phyloP scores from a whole-genome alignment of 2,113 vertebrate species.

The Probosciger aterrimus region DNA sequence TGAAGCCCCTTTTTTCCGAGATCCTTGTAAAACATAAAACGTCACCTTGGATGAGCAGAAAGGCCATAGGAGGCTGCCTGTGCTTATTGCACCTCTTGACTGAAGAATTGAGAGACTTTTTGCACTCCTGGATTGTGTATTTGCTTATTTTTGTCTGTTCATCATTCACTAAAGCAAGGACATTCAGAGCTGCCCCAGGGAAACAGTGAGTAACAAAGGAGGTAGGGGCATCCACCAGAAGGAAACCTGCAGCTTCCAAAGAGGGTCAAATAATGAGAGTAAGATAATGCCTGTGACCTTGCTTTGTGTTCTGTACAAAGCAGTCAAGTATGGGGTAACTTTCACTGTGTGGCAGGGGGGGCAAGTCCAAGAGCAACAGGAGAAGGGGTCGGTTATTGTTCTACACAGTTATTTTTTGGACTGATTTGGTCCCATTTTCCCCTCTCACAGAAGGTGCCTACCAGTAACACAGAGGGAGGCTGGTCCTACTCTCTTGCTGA shows the following conservation, averaged over 20 bases:
- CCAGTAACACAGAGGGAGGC: conserved; percentile 98
- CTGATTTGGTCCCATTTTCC: not conserved
- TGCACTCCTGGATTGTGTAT: not conserved
- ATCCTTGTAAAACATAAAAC: not conserved
- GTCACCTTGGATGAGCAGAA: not conserved
- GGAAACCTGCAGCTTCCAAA: not conserved
- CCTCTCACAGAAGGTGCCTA: conserved; percentile 90
- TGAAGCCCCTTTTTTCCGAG: not conserved
- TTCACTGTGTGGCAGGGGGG: not conserved
- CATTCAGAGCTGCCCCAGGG: not conserved
- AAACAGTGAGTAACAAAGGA: not conserved
- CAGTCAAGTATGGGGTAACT: not conserved
- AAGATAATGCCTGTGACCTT: not conserved
- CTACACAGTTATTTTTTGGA: rapidly evolving
- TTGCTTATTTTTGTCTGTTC: not conserved
- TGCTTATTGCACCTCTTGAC: not conserved
- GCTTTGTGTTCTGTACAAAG: not conserved
- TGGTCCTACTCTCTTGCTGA: conserved; percentile 99
- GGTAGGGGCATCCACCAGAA: not conserved
- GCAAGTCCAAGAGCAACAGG: not conserved
- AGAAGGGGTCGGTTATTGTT: not conserved
- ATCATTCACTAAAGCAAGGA: not conserved
- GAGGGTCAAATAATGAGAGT: not conserved
- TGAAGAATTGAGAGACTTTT: not conserved
- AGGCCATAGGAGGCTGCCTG: not conserved